Evolutionary conservation across 2,113 vertebrate species (phyloP).

Genomic region (Hiodon alosoides): DNA sequence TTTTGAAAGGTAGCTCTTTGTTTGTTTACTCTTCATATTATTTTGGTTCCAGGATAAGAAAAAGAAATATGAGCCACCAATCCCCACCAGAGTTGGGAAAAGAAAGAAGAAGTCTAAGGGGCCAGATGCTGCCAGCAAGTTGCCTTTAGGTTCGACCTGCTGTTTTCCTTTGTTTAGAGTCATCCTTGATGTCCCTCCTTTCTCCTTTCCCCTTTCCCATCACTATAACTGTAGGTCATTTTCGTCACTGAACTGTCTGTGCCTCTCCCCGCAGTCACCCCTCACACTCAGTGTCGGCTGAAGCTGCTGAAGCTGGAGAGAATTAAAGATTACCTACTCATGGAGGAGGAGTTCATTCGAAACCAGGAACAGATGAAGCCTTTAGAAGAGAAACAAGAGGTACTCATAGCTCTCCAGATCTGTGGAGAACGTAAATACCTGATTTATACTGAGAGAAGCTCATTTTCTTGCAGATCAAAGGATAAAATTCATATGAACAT

Average conservation of each 20-base stretch:
- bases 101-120: slow-evolving; percentile 97
- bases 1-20: background rate
- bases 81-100: slow-evolving; percentile 97
- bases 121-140: slow-evolving; percentile 94
- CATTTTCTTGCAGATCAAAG: background rate
- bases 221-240: background rate
- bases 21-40: background rate
- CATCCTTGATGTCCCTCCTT: background rate
- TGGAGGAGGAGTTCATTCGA: slow-evolving; percentile 98
- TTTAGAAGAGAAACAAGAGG: slow-evolving; percentile 97
- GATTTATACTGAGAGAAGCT: background rate
- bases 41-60: slow-evolving; percentile 85
- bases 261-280: slow-evolving; percentile 72
- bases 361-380: slow-evolving; percentile 99
- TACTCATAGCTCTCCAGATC: slow-evolving; percentile 30
- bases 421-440: background rate
- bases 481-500: no score
- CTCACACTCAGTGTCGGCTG: slow-evolving; percentile 93
- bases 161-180: background rate
- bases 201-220: background rate
- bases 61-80: slow-evolving; percentile 97
- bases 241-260: background rate
- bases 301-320: slow-evolving; percentile 91
- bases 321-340: slow-evolving; percentile 95
- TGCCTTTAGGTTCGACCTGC: slow-evolving; percentile 76